A percentile compares a stretch with the other conserved stretches of the same genome.
These are phyloP conservation scores for Euura saliciscinereae DNA, from an alignment of 1,140 invertebrate genomes.

Conservation along the genomic window DNA sequence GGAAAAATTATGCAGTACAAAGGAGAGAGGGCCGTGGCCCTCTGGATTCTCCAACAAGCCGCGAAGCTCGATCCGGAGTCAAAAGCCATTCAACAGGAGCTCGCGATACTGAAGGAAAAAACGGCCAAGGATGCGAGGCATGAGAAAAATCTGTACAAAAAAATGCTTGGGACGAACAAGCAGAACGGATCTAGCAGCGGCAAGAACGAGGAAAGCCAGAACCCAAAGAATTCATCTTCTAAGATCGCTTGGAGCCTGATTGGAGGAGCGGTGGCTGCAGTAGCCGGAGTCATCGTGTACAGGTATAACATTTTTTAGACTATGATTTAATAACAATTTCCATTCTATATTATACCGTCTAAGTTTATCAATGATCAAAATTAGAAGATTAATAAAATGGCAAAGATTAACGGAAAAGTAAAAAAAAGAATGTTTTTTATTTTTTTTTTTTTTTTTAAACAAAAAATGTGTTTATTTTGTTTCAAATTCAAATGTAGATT, in stretches of 20 bases:
- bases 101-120: constrained; percentile 64
- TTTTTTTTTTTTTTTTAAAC: too few species aligned
- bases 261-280: constrained; percentile 48
- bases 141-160: constrained; percentile 69
- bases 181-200: constrained; percentile 8
- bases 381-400: too few species aligned
- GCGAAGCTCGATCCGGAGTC: constrained; percentile 65
- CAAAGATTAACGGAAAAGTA: background rate
- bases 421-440: background rate
- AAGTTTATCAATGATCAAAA: background rate
- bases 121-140: constrained; percentile 61
- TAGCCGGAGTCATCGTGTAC: constrained; percentile 48
- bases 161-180: constrained; percentile 65
- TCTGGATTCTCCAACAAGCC: constrained; percentile 64
- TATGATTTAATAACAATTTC: too few species aligned
- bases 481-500: too few species aligned
- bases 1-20: constrained; percentile 67
- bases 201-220: constrained; percentile 25
- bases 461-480: too few species aligned
- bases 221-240: constrained; percentile 29
- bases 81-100: constrained; percentile 64
- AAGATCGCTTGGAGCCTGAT: constrained; percentile 48
- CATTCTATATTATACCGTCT: background rate
- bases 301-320: constrained; percentile 34
- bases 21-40: constrained; percentile 67